phyloP scores from a whole-genome alignment of 2,888 invertebrate genomes.

The Pollenia amentaria region DNA sequence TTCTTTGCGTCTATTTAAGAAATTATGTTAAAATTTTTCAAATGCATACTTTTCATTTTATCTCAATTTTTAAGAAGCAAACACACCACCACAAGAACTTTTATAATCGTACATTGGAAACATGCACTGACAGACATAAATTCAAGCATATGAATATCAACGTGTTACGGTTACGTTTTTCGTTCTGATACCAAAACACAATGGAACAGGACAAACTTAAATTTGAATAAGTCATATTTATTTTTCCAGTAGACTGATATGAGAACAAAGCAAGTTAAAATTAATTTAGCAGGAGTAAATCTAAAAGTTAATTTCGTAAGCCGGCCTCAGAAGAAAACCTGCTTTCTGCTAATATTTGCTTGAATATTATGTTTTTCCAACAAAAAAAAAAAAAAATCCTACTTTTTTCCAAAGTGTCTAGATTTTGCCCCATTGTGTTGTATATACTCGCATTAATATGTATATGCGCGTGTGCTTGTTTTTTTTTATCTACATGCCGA shows the following conservation, averaged over 20 bases:
- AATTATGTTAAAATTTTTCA: conserved; percentile 29
- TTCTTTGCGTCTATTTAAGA: background rate
- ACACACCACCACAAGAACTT: conserved; percentile 16
- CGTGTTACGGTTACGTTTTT: conserved; percentile 22
- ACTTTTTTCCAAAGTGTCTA: too few relatives aligned
- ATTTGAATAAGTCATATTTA: too few relatives aligned
- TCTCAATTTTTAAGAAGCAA: conserved; percentile 28
- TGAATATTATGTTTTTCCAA: background rate
- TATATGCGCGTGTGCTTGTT: background rate
- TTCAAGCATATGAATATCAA: conserved; percentile 38
- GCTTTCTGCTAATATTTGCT: too few relatives aligned
- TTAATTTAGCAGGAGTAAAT: too few relatives aligned
- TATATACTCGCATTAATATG: background rate
- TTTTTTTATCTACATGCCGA: conserved; percentile 44
- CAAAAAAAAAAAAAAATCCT: background rate
- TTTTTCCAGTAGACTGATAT: too few relatives aligned
- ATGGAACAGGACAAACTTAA: background rate
- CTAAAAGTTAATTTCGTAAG: too few relatives aligned
- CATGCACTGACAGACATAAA: conserved; percentile 58
- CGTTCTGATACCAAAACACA: background rate
- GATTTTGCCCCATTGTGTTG: too few relatives aligned
- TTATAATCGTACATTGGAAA: conserved; percentile 32
- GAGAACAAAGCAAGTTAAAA: too few relatives aligned
- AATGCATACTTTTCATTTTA: conserved; percentile 45
- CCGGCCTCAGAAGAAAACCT: too few relatives aligned